Evolutionary conservation across 2,797 vertebrate genomes (phyloP).

Genomic region (Knipowitschia caucasica): DNA sequence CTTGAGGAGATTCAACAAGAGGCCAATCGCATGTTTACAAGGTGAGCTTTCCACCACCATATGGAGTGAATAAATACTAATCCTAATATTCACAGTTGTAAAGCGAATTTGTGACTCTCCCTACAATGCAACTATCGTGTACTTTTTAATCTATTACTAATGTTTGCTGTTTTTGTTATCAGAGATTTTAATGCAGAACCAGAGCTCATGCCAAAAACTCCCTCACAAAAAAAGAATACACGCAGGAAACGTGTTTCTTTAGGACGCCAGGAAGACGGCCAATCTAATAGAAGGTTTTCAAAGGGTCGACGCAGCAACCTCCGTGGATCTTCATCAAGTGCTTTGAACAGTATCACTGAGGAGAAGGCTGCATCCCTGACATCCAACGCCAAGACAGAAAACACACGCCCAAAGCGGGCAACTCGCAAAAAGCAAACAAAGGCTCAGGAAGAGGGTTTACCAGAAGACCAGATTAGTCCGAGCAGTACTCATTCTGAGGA

Average conservation of each 20-base stretch:
- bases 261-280: conserved; percentile 72
- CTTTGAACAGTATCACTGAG: conserved; percentile 67
- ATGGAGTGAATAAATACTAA: no score
- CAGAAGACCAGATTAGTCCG: conserved; percentile 1
- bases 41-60: conserved; percentile 72
- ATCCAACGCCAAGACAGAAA: conserved; percentile 30
- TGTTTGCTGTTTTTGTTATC: conserved; percentile 12
- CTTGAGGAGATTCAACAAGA: conserved; percentile 87
- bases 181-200: conserved; percentile 87
- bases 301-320: conserved; percentile 77
- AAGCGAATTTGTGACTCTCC: no score
- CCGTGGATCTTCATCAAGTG: conserved; percentile 66
- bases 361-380: conserved; percentile 19
- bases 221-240: conserved; percentile 86
- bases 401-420: conserved; percentile 55
- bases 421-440: conserved; percentile 65
- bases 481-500: conserved; percentile 5
- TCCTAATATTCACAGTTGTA: no score
- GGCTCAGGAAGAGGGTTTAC: conserved; percentile 33
- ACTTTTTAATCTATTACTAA: background rate
- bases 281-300: conserved; percentile 78
- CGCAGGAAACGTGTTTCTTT: conserved; percentile 81
- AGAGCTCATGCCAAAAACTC: conserved; percentile 89
- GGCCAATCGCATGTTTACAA: conserved; percentile 85
- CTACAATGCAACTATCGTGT: background rate